Conservation (phyloP, 1,140 invertebrate genomes). For the Octopus sinensis region DNA sequence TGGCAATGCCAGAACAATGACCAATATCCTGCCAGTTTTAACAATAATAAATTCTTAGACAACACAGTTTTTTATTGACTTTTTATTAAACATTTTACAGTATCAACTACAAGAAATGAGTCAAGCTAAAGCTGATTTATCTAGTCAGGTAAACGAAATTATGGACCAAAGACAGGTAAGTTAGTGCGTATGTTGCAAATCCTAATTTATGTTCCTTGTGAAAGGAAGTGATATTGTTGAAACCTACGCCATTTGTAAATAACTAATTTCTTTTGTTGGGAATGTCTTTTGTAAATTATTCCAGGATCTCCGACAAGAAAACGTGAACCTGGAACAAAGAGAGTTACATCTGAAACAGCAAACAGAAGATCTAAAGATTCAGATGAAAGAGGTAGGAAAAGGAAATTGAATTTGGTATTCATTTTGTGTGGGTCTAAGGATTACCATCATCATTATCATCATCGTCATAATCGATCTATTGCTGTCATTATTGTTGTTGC, state of each 20-base stretch:
- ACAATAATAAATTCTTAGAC: background rate
- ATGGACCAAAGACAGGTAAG: slow-evolving; percentile 49
- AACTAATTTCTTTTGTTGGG: no score
- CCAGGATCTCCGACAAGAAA: slow-evolving; percentile 45
- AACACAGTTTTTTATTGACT: background rate
- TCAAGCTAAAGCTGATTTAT: slow-evolving; percentile 43
- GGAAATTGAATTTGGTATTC: no score
- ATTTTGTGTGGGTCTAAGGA: no score
- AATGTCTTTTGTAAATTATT: slow-evolving; percentile 9
- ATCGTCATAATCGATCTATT: no score
- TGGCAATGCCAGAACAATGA: no score
- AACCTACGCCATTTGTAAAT: no score
- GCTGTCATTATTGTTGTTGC: no score
- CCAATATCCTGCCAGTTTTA: no score
- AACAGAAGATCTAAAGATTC: slow-evolving; percentile 38
- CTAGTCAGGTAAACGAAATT: slow-evolving; percentile 43
- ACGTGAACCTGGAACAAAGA: slow-evolving; percentile 44
- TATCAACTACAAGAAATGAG: slow-evolving; percentile 49
- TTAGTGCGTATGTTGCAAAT: background rate
- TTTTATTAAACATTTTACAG: slow-evolving; percentile 28
- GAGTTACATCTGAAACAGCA: slow-evolving; percentile 46
- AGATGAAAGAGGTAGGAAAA: slow-evolving; percentile 35
- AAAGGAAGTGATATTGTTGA: no score
- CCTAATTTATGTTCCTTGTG: no score
- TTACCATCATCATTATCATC: no score